phyloP scores from a whole-genome alignment of 2,797 vertebrate species.

The Danio choprae region DNA sequence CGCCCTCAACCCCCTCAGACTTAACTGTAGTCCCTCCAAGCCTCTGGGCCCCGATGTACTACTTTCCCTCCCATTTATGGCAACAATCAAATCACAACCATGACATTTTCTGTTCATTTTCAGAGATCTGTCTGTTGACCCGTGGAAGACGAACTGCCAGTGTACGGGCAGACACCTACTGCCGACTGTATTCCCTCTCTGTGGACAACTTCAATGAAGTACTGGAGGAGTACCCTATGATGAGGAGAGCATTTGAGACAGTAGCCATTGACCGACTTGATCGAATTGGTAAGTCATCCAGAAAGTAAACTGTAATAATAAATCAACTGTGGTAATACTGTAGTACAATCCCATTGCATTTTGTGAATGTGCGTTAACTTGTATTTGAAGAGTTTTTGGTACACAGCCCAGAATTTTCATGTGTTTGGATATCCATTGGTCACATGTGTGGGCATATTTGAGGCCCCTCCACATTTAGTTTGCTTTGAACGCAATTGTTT shows the following conservation, averaged over 20 bases:
- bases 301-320: background rate
- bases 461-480: conserved; percentile 11
- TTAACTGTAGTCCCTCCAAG: too few relatives aligned
- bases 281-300: conserved; percentile 82
- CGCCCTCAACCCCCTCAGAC: too few relatives aligned
- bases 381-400: background rate
- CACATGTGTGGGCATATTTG: conserved; percentile 3
- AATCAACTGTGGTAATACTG: background rate
- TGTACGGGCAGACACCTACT: conserved; percentile 90
- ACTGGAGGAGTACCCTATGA: conserved; percentile 95
- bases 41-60: background rate
- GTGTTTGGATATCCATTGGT: background rate
- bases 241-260: conserved; percentile 92
- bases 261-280: conserved; percentile 93
- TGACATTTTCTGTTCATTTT: conserved; percentile 15
- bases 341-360: background rate
- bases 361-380: background rate
- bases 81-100: background rate
- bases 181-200: conserved; percentile 89
- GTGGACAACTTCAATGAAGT: conserved; percentile 97
- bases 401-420: background rate
- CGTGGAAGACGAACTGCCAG: conserved; percentile 90
- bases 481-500: background rate
- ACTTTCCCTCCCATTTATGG: background rate
- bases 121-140: conserved; percentile 95